Conservation (phyloP, 2,888 invertebrate genomes). For the Selenia dentaria region DNA sequence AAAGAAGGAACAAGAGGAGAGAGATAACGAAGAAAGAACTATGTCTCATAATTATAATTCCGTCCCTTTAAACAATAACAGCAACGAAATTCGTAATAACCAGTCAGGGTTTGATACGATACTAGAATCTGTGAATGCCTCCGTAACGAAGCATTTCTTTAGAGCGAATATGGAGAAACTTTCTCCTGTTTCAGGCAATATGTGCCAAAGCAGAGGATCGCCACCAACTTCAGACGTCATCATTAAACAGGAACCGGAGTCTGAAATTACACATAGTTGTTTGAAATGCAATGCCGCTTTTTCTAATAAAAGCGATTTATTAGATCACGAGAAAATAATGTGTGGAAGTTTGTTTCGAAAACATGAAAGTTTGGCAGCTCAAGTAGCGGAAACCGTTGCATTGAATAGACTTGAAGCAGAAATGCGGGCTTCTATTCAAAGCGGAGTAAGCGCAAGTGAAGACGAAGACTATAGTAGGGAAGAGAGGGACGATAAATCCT, state of each 20-base stretch:
- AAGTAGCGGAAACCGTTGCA: conserved; percentile 88
- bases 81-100: conserved; percentile 67
- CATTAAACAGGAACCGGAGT: conserved; percentile 70
- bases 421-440: conserved; percentile 77
- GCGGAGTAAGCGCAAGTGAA: conserved; percentile 84
- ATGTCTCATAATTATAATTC: conserved; percentile 56
- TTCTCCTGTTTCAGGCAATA: conserved; percentile 81
- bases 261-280: conserved; percentile 78
- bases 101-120: conserved; percentile 88
- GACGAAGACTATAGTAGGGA: conserved; percentile 85
- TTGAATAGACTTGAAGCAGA: conserved; percentile 80
- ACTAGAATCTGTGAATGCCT: conserved; percentile 89
- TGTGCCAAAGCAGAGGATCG: conserved; percentile 66
- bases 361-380: conserved; percentile 91
- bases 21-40: conserved; percentile 51
- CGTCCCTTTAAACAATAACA: conserved; percentile 62
- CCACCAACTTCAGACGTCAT: conserved; percentile 55
- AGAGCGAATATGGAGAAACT: conserved; percentile 88
- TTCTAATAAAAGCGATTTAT: conserved; percentile 83
- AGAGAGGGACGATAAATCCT: conserved; percentile 80
- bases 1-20: conserved; percentile 73
- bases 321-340: conserved; percentile 89
- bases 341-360: conserved; percentile 84
- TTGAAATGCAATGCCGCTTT: conserved; percentile 85
- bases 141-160: conserved; percentile 90